Evolutionary conservation across 64 coral and sea anemone genomes (phyloP), one percentile per base, ranked within the genome.

Genomic region (Actinia tenebrosa): DNA sequence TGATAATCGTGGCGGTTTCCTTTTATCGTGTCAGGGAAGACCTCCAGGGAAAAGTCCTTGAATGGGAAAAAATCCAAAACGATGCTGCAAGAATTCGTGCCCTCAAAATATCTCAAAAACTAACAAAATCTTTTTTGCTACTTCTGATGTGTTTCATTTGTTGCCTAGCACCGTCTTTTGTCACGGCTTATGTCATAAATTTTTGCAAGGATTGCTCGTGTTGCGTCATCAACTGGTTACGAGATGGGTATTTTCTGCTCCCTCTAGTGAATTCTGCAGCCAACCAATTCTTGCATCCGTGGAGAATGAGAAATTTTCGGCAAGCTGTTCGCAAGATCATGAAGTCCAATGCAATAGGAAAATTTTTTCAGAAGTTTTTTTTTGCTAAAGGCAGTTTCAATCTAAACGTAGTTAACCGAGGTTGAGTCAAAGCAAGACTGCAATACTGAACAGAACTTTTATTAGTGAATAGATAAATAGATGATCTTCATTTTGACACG

Each of bases 221-320:
- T 30, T 37, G 43, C 83, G 44, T 85, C 53, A 85, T 90, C 42
- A 80, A 90, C 55, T 90, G 89, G 89, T 90, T 84, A 16, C 27
- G 89, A 72, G 89, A 90, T 90, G 42, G 82, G 5, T 64, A 84
- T 19, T 90, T 30, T 84, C 44, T 77, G 17, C 83, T 84, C 19
- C 82, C 83, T 19, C 16, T 90, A 47, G 17, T 85, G 13, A 90
- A 90, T 60, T 90, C 89, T 13, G 89, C 89, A 18, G 68, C 55
- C 27, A 90, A 90, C 84, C 89, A 90, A 15, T 90, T 90, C n/a
- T 79, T 90, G 6, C 85, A 90, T 26, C 80, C 89, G 9, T 90
- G 89, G 89, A 60, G 82, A 85, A 90, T 90, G 89, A 23, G 82
- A 10, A 53, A 81, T 10, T 90, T 90, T 44, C 82, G 53, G 7